Conservation (phyloP, 2,797 vertebrate genomes). For the Melanotaenia maccullochi region DNA sequence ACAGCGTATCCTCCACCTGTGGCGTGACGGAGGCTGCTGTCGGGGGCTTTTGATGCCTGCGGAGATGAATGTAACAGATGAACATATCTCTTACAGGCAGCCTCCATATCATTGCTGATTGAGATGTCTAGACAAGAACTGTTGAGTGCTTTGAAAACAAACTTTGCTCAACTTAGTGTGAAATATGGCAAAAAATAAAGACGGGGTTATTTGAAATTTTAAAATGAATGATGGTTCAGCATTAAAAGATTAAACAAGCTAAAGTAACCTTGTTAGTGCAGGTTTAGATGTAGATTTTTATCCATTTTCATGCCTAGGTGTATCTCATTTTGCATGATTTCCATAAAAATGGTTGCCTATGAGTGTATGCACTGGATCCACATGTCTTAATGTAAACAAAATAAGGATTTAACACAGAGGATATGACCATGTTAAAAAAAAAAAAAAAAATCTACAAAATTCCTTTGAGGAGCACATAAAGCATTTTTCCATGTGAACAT, state of each 20-base stretch:
- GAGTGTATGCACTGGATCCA: constrained; percentile 16
- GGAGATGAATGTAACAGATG: constrained; percentile 63
- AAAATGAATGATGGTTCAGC: neutral
- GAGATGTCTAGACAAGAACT: constrained; percentile 63
- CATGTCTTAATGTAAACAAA: constrained; percentile 14
- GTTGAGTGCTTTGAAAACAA: constrained; percentile 47
- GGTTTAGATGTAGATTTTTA: neutral
- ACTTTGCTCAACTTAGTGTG: constrained; percentile 28
- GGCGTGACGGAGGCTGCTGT: constrained; percentile 69
- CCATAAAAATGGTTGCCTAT: neutral
- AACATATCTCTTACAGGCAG: constrained; percentile 65
- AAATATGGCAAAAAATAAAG: constrained; percentile 3
- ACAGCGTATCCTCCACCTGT: constrained; percentile 72
- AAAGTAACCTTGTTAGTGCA: neutral
- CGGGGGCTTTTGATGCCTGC: constrained; percentile 62
- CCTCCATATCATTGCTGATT: constrained; percentile 49
- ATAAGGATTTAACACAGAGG: constrained; percentile 10
- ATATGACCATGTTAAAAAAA: constrained; percentile 13
- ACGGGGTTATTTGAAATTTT: constrained; percentile 9
- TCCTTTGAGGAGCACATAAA: constrained; percentile 48
- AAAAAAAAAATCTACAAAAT: constrained; percentile 19
- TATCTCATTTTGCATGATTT: neutral
- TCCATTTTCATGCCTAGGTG: neutral
- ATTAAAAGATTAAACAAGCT: neutral
- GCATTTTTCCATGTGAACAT: constrained; percentile 42